Conservation (phyloP, 2,797 vertebrate genomes). For the Lacerta viridis region DNA sequence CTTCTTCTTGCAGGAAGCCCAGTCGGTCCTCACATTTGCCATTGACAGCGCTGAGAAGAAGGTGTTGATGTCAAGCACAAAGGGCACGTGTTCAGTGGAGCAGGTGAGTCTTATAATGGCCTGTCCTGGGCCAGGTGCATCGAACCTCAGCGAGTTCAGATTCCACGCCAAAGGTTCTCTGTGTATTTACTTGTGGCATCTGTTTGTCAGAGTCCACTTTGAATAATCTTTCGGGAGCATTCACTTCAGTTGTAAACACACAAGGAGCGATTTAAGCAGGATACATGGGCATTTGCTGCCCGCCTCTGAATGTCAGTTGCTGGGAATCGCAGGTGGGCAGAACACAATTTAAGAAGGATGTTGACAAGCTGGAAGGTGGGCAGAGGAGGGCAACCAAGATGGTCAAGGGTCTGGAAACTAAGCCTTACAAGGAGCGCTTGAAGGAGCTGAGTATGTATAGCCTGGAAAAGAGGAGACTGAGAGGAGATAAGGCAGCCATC, state of each 20-base stretch:
- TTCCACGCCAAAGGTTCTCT: not conserved
- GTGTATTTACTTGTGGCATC: fast-evolving
- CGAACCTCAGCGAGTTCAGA: no score
- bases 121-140: no score
- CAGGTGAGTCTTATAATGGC: constrained; percentile 82
- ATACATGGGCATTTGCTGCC: not conserved
- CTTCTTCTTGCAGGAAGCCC: constrained; percentile 83
- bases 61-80: constrained; percentile 88
- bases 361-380: no score
- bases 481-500: no score
- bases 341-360: no score
- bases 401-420: no score
- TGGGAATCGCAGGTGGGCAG: no score
- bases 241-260: not conserved
- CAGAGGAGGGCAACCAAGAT: no score
- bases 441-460: no score
- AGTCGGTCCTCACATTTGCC: constrained; percentile 91
- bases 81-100: constrained; percentile 87
- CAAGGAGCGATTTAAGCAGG: not conserved
- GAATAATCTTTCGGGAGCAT: not conserved
- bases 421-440: no score
- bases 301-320: no score
- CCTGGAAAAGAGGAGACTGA: no score
- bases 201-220: not conserved
- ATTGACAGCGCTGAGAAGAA: constrained; percentile 85